Percentiles rank a stretch among this genome's conserved stretches.
These are phyloP conservation scores for Pelobates cultripes DNA, from an alignment of 2,797 vertebrate species.

Conservation along the genomic window DNA sequence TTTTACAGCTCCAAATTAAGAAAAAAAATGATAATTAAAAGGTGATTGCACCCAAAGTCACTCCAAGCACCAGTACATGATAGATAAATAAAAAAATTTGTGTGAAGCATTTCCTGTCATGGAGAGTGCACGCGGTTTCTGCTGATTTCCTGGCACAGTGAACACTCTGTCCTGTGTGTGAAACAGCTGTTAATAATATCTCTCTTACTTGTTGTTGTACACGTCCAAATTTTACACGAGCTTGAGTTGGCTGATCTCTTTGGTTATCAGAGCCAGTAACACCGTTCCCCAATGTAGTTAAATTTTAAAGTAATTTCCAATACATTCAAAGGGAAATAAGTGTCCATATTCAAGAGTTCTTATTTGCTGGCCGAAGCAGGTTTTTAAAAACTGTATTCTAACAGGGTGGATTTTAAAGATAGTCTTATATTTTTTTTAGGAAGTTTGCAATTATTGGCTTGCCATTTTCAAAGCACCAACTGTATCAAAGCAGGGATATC, in stretches of 20 bases:
- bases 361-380: conserved; percentile 6
- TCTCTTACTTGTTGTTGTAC: conserved; percentile 16
- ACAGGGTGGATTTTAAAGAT: not conserved
- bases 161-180: conserved; percentile 12
- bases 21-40: no score
- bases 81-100: no score
- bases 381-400: not conserved
- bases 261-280: conserved; percentile 37
- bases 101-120: no score
- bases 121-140: no score
- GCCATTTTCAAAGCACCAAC: no score
- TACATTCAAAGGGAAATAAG: conserved; percentile 49
- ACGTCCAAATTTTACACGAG: conserved; percentile 34
- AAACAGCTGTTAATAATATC: conserved; percentile 32
- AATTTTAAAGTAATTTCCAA: conserved; percentile 41
- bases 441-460: no score
- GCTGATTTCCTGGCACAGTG: no score
- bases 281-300: conserved; percentile 49
- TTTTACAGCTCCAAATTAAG: no score
- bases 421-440: no score
- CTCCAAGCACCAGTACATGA: no score
- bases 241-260: conserved; percentile 43
- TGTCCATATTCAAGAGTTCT: conserved; percentile 21
- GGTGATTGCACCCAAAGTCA: no score
- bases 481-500: no score